A percentile compares a stretch with the other conserved stretches of the same genome.
phyloP scores from a whole-genome alignment of 2,797 vertebrate species.

The Amniataba percoides region DNA sequence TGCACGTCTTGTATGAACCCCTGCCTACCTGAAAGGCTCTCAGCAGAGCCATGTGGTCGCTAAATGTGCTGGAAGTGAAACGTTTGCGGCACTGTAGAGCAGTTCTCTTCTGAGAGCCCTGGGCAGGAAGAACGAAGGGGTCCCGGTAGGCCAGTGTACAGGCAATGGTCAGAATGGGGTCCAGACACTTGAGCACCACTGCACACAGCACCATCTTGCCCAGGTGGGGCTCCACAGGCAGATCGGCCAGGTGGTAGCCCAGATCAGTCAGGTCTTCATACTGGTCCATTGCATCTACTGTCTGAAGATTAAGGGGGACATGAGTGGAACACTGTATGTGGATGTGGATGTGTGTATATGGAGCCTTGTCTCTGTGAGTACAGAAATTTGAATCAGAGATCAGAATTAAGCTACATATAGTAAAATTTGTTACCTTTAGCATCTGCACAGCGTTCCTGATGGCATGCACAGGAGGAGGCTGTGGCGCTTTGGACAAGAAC shows the following conservation, averaged over 20 bases:
- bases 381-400: not conserved
- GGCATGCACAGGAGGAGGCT: constrained; percentile 91
- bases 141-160: constrained; percentile 94
- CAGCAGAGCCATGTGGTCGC: constrained; percentile 97
- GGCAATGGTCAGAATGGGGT: constrained; percentile 96
- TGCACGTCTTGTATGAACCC: too few species aligned
- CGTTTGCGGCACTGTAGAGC: constrained; percentile 90
- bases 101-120: constrained; percentile 91
- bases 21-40: constrained; percentile 93
- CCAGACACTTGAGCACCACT: constrained; percentile 94
- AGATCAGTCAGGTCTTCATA: constrained; percentile 95
- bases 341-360: not conserved
- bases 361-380: not conserved
- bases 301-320: constrained; percentile 73
- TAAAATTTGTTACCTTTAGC: constrained; percentile 90
- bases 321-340: not conserved
- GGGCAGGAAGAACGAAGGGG: constrained; percentile 91
- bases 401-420: not conserved
- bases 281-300: constrained; percentile 93
- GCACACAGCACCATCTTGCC: constrained; percentile 98
- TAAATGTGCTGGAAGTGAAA: constrained; percentile 91
- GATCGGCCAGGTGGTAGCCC: constrained; percentile 93
- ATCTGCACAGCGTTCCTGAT: constrained; percentile 93
- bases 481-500: constrained; percentile 94
- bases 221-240: constrained; percentile 95